Conservation (phyloP, 2,888 invertebrate genomes). For the Girardia tigrina region DNA sequence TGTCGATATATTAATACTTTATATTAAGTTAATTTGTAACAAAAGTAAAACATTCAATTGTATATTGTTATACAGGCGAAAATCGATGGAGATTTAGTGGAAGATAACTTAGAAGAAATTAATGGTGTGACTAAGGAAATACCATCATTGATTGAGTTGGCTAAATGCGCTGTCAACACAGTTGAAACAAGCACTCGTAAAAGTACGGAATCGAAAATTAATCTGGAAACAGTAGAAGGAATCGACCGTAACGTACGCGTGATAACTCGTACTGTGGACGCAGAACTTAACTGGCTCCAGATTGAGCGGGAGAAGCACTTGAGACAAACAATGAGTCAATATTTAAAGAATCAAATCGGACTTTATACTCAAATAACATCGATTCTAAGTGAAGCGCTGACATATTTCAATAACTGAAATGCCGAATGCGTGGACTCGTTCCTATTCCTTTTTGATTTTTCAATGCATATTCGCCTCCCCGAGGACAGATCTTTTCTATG, state of each 20-base stretch:
- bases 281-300: not conserved
- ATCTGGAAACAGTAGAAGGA: not conserved
- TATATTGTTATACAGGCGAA: not conserved
- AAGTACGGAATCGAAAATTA: conserved; percentile 17
- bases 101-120: conserved; percentile 10
- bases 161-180: not conserved
- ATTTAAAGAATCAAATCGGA: not conserved
- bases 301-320: not conserved
- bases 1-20: no score
- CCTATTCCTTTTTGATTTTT: not conserved
- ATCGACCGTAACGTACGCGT: not conserved
- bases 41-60: no score
- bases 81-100: not conserved
- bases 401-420: not conserved
- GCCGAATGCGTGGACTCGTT: no score
- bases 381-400: not conserved
- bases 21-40: no score
- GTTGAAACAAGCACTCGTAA: not conserved
- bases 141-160: not conserved
- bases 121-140: not conserved
- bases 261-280: not conserved
- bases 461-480: not conserved
- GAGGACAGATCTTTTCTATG: not conserved
- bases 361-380: not conserved
- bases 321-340: not conserved